These are phyloP conservation scores for Brachionus sp. DNA, from an alignment of 1,140 invertebrate genomes.

Conservation along the genomic window DNA sequence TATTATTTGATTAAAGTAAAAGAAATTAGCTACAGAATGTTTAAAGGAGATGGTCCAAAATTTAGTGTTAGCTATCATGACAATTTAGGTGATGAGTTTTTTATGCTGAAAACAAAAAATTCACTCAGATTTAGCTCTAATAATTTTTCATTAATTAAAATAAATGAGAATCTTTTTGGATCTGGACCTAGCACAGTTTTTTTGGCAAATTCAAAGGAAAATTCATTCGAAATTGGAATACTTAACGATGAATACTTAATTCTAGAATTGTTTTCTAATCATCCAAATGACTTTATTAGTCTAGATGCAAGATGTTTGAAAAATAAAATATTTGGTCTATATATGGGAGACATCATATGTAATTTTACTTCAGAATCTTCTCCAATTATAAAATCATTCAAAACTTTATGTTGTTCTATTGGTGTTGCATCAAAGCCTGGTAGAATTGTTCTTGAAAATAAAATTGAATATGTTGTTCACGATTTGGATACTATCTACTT, in stretches of 20 bases:
- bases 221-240: neutral
- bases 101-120: neutral
- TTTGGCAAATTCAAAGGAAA: neutral
- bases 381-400: neutral
- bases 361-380: neutral
- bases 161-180: neutral
- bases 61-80: constrained; percentile 27
- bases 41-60: neutral
- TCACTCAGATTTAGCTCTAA: neutral
- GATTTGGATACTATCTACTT: neutral
- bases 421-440: neutral
- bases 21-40: neutral
- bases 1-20: constrained; percentile 18
- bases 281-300: neutral
- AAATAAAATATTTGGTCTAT: neutral
- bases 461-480: neutral
- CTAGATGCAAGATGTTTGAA: neutral
- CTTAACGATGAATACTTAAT: neutral
- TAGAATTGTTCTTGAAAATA: neutral
- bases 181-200: neutral
- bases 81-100: constrained; percentile 10
- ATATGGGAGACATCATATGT: neutral
- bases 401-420: neutral
- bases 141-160: neutral
- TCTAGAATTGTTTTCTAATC: neutral